Percentiles rank a stretch among this genome's conserved stretches.
Evolutionary conservation across 2,113 vertebrate genomes (phyloP).

Genomic region (Gadus chalcogrammus): DNA sequence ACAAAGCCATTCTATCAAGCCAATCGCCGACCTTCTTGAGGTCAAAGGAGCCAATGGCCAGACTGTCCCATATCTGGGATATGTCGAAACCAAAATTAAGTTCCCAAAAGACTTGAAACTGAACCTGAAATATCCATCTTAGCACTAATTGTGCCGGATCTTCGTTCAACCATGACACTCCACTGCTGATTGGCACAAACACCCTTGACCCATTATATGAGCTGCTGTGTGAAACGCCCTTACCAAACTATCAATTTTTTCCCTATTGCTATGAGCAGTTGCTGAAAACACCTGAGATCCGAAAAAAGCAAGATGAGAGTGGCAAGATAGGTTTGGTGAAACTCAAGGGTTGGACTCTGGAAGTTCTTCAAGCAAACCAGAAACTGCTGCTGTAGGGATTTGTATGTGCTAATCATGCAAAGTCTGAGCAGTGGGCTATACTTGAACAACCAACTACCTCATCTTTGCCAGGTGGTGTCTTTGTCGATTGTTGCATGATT

Average conservation of each 20-base stretch:
- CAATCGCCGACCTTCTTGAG: background rate
- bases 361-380: background rate
- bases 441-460: background rate
- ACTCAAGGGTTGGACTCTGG: background rate
- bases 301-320: background rate
- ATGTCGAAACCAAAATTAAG: background rate
- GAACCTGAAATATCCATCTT: background rate
- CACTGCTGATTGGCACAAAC: constrained; percentile 2
- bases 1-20: background rate
- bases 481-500: background rate
- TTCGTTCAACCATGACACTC: background rate
- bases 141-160: background rate
- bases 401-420: background rate
- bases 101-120: constrained; percentile 1
- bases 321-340: background rate
- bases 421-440: background rate
- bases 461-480: background rate
- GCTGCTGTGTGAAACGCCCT: background rate
- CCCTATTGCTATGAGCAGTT: background rate
- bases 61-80: background rate
- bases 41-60: constrained; percentile 1
- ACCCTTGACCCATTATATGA: background rate
- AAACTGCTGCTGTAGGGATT: background rate
- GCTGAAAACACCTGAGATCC: background rate
- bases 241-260: background rate